These are phyloP conservation scores for Apis florea DNA, from an alignment of 1,140 invertebrate species.

Conservation along the genomic window DNA sequence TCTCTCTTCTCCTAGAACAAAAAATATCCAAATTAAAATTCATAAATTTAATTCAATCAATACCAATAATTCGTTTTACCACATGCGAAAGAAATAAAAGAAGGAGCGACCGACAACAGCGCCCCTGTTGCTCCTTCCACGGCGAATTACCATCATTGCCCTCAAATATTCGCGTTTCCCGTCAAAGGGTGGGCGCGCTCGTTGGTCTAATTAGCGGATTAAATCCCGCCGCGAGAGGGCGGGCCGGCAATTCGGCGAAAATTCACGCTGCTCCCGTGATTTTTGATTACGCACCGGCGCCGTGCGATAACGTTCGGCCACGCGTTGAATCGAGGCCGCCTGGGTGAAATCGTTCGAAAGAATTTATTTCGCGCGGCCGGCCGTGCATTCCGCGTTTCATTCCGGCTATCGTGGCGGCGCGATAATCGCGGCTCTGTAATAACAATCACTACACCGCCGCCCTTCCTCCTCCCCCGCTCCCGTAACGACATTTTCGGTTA, in stretches of 20 bases:
- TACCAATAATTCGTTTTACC: neutral
- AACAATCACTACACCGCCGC: slow-evolving; percentile 45
- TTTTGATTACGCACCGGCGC: slow-evolving; percentile 59
- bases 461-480: neutral
- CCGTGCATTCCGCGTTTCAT: slow-evolving; percentile 51
- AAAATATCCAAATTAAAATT: slow-evolving; percentile 12
- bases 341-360: slow-evolving; percentile 64
- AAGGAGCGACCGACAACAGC: neutral
- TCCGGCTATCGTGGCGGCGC: slow-evolving; percentile 38
- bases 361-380: slow-evolving; percentile 60
- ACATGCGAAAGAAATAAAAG: neutral
- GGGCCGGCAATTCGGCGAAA: slow-evolving; percentile 38
- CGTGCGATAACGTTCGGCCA: slow-evolving; percentile 51
- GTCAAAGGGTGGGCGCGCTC: slow-evolving; percentile 51
- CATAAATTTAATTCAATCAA: slow-evolving; percentile 14
- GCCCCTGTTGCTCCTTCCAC: slow-evolving; percentile 14
- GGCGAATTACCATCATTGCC: slow-evolving; percentile 3
- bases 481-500: slow-evolving; percentile 55
- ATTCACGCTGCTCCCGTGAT: slow-evolving; percentile 53
- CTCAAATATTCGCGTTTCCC: slow-evolving; percentile 42
- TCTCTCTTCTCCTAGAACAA: neutral
- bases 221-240: slow-evolving; percentile 45
- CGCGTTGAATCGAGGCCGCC: slow-evolving; percentile 26
- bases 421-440: slow-evolving; percentile 63
- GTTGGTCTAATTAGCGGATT: slow-evolving; percentile 62